Base-by-base conservation (phyloP, 2,888 invertebrate genomes). In the Alloplasta piceator region DNA sequence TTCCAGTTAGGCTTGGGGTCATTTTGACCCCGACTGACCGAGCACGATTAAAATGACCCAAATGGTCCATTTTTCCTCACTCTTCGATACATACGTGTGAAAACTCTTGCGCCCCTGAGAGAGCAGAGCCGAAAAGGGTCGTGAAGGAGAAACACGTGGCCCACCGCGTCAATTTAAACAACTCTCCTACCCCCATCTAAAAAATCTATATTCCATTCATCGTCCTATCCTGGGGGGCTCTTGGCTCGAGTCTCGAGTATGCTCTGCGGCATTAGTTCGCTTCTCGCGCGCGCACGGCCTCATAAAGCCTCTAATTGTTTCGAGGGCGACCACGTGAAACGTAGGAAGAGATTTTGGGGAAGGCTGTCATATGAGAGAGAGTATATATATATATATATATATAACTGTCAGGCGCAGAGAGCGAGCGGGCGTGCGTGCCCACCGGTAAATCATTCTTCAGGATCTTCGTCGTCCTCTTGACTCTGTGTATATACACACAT, bases 271-370 rank as follows among this genome's bases (percentile, higher is more conserved):
- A 78, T 74, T 61, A 75, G 82, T 78, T 61, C 66, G 79, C 58
- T 64, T 80, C 82, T 73, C 75, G 71, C 73, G 81, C 77, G 79
- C 75, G 71, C 73, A 79, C 77, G 79, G 83, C 72, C 86, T 83
- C 87, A 85, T 87, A 86, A 88, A 88, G 84, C 84, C 78, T 86
- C 86, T 88, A 88, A 88, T 88, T 88, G 88, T 88, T 87, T 86
- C 82, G 68, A 82, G 74, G 82, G 88, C 80, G 68, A 76, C 72
- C 80, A 72, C 50, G 72, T 80, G 68, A 72, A 80, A 80, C 14
- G 14, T 14, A 14, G 64, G 52, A 67, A 76, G 67, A 52, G 52
- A 52, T 46, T 55, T 64, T 66, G 26, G 56, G 46, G 39, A 58
- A 38, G n/a, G 67, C 48, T 55, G 48, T 16, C 72, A 58, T 66